Evolutionary conservation across 2,888 invertebrate species (phyloP), one percentile per base, ranked within the genome.

Genomic region (Nowickia ferox): DNA sequence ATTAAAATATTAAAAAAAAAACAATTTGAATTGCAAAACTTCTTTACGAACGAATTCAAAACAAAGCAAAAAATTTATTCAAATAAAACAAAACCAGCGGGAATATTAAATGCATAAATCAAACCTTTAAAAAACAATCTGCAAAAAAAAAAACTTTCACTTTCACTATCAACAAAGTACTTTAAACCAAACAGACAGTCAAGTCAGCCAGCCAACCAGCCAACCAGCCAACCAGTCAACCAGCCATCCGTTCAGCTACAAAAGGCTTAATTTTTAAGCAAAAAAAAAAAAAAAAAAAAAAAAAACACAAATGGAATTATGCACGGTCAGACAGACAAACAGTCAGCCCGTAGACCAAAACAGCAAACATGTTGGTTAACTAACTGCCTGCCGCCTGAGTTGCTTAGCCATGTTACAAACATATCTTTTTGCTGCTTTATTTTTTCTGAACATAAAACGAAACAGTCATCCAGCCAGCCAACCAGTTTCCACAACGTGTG

Each of bases 71-170:
- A 72, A 71, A 30, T 61, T 51, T 59, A 71, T 48, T 57, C 22
- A 51, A 71, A 63, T 46, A 84, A 83, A 77, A 66, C 42, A 77
- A 74, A 87, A 78, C 78, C 84, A 84, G 80, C 80, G 75, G 81
- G 84, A 86, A 86, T 76, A 55, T 68, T 74, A 83, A 83, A 53
- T 59, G 63, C 72, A 85, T 69, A 42, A 66, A 82, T 55, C 72
- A 65, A 65, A 78, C 63, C 78, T 66, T 55, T 17, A 19, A 74
- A 78, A 78, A 76, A 71, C 13, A 71, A 53, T 53, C 66, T 30
- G 55, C 75, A 59, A 79, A 78, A 75, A 79, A 78, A 75, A 78
- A 84, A 87, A 87, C 88, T 88, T 88, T 88, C 88, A 88, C 88
- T 88, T 88, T 88, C 88, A 87, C 87, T 87, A 84, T 87, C 69